These are phyloP conservation scores for Balearica regulorum DNA, from an alignment of 2,797 vertebrate genomes.

Conservation along the genomic window DNA sequence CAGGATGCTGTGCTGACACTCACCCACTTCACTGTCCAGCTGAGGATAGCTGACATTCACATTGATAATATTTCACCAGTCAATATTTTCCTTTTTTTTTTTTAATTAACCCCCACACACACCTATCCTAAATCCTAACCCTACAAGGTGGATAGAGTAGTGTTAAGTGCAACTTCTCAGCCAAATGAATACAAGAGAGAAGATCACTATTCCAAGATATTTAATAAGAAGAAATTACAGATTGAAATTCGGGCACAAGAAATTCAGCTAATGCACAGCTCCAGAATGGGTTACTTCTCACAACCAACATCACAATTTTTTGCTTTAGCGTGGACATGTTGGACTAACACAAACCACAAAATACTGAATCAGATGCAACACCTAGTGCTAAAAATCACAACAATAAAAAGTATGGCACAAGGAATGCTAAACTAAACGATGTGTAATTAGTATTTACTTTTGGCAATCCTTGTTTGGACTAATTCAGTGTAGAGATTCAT, in stretches of 20 bases:
- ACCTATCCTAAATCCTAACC: background rate
- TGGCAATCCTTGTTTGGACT: background rate
- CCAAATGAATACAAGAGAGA: background rate
- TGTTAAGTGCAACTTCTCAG: background rate
- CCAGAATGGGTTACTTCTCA: background rate
- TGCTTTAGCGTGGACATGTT: background rate
- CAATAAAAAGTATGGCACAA: background rate
- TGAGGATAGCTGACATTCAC: background rate
- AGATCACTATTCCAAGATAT: background rate
- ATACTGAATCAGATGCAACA: background rate
- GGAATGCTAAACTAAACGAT: background rate
- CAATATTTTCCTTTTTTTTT: background rate
- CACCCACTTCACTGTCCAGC: background rate
- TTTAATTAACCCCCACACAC: too few relatives aligned
- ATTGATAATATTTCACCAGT: background rate
- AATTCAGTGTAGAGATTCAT: background rate
- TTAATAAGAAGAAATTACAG: slow-evolving; percentile 49
- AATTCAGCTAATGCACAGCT: background rate
- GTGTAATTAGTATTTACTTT: background rate
- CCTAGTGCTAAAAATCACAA: background rate
- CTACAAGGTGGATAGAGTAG: background rate
- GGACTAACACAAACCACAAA: background rate
- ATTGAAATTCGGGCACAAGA: background rate
- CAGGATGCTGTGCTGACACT: too few relatives aligned
- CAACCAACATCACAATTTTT: background rate